Evolutionary conservation across 2,797 vertebrate genomes (phyloP), one percentile per base, ranked within the genome.

Genomic region (Anniella stebbinsi): DNA sequence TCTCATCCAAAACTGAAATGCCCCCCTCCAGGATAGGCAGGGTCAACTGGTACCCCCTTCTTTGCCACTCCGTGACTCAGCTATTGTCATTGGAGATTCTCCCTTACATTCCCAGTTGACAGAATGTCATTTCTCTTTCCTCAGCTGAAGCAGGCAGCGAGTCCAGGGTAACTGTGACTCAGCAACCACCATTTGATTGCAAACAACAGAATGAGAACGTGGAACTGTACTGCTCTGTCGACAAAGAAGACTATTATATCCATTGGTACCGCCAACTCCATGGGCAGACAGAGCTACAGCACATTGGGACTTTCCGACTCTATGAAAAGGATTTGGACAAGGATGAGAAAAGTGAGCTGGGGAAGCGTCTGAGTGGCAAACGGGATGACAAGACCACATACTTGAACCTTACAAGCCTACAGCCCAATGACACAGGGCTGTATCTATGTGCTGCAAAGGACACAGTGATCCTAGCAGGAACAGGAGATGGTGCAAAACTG

Each of bases 251-350:
- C 51, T 89, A 28, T 5, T 0, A 3, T 89, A 41, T 80, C 2
- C 78, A n/a, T 9, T 89, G 75, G 48, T 89, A 89, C 51, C 82
- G 2, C 21, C 88, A 89, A 54, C 1, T 57, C 9, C 63, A 82
- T 25, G 36, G 63, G 13, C 38, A 85, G 2, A 69, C 75, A 69
- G 72, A 89, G 36, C 28, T 89, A 23, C 28, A 78, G 33, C 17
- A 57, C 11, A 17, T 89, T 0, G 82, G 82, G 18, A 36, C 33
- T 10, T 69, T 17, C 3, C 2, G 23, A 4, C 0, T 57, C 1
- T 1, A 15, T 36, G 7, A 21, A 7, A 2, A 25, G 1, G 1
- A 13, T 0, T 30, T 89, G 17, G 3, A 1, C 3, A 45, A 70
- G 0, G 33, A 23, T 10, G 8, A 60, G 41, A 1, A 38, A 36